These are phyloP conservation scores for Bos taurus DNA, from an alignment of 2,113 vertebrate genomes.

Conservation along the genomic window DNA sequence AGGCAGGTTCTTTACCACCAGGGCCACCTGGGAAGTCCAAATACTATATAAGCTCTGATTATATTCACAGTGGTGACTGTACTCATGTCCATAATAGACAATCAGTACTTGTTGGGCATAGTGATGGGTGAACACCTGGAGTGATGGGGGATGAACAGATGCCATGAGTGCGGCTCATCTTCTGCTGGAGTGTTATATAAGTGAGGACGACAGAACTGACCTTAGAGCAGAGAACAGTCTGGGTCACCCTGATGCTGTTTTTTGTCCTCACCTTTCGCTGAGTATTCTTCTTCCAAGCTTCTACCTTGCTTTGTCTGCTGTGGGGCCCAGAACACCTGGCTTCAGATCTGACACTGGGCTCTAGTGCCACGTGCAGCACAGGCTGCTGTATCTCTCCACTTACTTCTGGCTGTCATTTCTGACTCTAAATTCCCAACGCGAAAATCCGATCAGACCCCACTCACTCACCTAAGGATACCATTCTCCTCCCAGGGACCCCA, in stretches of 20 bases:
- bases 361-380: accelerated
- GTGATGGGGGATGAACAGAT: neutral
- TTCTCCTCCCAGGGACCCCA: neutral
- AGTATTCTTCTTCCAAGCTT: neutral
- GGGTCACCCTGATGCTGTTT: neutral
- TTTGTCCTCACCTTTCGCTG: neutral
- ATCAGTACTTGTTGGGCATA: neutral
- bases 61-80: neutral
- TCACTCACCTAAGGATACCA: neutral
- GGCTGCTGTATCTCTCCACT: neutral
- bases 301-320: neutral
- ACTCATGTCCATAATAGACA: neutral
- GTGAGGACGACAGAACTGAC: neutral
- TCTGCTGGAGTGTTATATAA: neutral
- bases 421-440: neutral
- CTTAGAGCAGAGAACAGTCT: neutral
- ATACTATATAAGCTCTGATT: neutral
- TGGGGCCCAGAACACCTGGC: neutral
- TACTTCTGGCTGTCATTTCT: neutral
- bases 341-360: accelerated
- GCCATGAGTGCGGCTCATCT: accelerated
- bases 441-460: neutral
- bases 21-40: neutral
- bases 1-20: neutral
- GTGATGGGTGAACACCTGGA: neutral